Conservation (phyloP, 1,140 invertebrate species). For the Drosophila bocqueti region DNA sequence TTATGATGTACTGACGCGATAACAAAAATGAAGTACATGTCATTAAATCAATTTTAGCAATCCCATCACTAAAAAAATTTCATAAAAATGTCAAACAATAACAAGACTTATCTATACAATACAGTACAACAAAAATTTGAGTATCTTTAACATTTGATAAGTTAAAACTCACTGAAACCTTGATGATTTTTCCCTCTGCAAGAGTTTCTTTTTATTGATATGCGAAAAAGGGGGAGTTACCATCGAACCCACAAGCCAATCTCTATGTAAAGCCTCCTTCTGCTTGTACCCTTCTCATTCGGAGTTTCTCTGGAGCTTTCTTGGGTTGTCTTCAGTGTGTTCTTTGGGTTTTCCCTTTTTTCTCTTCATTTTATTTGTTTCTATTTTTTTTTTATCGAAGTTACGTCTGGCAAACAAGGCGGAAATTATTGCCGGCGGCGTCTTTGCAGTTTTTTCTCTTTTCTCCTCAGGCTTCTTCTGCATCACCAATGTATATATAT, state of each 20-base stretch:
- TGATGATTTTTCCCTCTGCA: constrained; percentile 11
- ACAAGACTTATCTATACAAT: not conserved
- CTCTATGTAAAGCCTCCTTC: constrained; percentile 23
- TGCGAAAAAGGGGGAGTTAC: constrained; percentile 2
- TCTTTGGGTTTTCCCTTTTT: constrained; percentile 38
- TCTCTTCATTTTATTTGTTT: constrained; percentile 35
- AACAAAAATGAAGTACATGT: too few relatives aligned
- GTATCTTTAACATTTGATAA: not conserved
- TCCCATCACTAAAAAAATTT: not conserved
- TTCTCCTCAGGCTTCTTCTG: constrained; percentile 6
- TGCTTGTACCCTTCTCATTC: not conserved
- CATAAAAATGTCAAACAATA: not conserved
- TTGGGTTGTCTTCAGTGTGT: constrained; percentile 13
- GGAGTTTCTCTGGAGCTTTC: constrained; percentile 6
- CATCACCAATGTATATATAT: constrained; percentile 30
- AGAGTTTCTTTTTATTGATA: constrained; percentile 1
- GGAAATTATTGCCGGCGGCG: constrained; percentile 72
- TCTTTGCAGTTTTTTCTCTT: constrained; percentile 45
- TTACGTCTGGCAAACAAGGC: constrained; percentile 54
- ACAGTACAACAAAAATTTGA: not conserved
- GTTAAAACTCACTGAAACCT: not conserved
- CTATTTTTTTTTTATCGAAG: constrained; percentile 7
- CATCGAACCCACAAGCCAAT: constrained; percentile 30
- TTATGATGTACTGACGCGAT: too few relatives aligned
- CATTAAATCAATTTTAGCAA: not conserved